Evolutionary conservation across 2,888 invertebrate genomes (phyloP).

Genomic region (Rhamnusium bicolor): DNA sequence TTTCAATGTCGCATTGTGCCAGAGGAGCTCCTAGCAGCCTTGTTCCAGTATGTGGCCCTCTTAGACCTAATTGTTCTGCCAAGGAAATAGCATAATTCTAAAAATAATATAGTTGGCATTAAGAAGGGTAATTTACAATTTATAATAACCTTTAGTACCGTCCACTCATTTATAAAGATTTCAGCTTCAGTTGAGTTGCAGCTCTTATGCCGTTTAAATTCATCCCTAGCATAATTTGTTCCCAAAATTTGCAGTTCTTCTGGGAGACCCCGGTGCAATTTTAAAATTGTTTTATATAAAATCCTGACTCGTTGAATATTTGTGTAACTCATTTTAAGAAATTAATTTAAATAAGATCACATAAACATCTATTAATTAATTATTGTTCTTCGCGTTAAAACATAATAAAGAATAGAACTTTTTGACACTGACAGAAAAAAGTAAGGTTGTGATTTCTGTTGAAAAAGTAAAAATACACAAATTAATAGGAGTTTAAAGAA

Average conservation of each 20-base stretch:
- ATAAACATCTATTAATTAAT: neutral
- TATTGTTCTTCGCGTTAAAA: neutral
- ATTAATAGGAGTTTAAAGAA: neutral
- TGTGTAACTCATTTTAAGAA: conserved; percentile 45
- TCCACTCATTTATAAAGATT: conserved; percentile 92
- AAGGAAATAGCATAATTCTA: conserved; percentile 86
- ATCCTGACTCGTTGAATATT: conserved; percentile 73
- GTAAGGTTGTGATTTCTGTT: neutral
- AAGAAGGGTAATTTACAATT: neutral
- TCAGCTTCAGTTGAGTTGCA: conserved; percentile 80
- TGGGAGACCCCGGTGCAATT: conserved; percentile 76
- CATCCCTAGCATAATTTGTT: conserved; percentile 76
- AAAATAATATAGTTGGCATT: conserved; percentile 54
- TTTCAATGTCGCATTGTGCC: conserved; percentile 76
- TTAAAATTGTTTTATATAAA: conserved; percentile 77
- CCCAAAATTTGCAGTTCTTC: conserved; percentile 74
- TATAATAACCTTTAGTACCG: conserved; percentile 73
- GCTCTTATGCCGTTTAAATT: conserved; percentile 88
- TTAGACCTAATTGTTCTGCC: conserved; percentile 78
- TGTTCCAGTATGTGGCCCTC: conserved; percentile 73
- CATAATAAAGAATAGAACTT: too few relatives aligned
- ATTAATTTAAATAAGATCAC: neutral
- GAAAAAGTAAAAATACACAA: neutral
- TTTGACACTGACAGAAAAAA: neutral
- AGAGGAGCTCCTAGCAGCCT: conserved; percentile 79